Evolutionary conservation across 2,113 vertebrate species (phyloP), one percentile per base, ranked within the genome.

Genomic region (Tachysurus vachellii): DNA sequence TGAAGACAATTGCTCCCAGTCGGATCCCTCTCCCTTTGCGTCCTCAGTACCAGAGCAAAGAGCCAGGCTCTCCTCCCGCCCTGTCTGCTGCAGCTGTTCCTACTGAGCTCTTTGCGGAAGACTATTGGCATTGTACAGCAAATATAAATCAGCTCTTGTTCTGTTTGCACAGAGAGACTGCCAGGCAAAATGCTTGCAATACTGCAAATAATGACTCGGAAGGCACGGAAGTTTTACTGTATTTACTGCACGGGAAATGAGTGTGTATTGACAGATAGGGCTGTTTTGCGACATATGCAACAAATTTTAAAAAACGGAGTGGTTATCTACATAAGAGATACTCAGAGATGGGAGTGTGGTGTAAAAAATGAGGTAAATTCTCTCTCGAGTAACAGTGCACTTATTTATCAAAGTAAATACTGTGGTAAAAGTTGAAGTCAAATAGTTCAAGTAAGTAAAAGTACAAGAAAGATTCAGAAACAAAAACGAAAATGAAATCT

Each of bases 61-160:
- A 87, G 66, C 83, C 87, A 75, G 68, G 59, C 77, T 88, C 76
- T 76, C 73, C 85, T 87, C 87, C 88, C 64, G 87, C 86, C 81
- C 82, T 89, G 85, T 90, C 88, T 87, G 89, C 75, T 92, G 88
- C 93, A 93, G 92, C 93, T 94, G 92, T 88, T 91, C 88, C 92
- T 94, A 93, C 87, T 91, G 70, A 36, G 85, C 68, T 86, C 85
- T 81, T 85, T 88, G 86, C 64, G 11, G 26, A 66, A 14, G 59
- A 88, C 89, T 86, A 77, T 81, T 73, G 87, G 73, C 85, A 83
- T 83, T 87, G 85, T 86, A 85, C 70, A 76, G 31, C 83, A 79
- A 82, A 85, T 83, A 87, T 84, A 90, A 90, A 88, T 87, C 70
- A 85, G 71, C 85, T 88, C 83, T 83, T 83, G 79, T 84, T 73